Evolutionary conservation across 2,888 invertebrate genomes (phyloP).

Genomic region (Tenthredo livida): DNA sequence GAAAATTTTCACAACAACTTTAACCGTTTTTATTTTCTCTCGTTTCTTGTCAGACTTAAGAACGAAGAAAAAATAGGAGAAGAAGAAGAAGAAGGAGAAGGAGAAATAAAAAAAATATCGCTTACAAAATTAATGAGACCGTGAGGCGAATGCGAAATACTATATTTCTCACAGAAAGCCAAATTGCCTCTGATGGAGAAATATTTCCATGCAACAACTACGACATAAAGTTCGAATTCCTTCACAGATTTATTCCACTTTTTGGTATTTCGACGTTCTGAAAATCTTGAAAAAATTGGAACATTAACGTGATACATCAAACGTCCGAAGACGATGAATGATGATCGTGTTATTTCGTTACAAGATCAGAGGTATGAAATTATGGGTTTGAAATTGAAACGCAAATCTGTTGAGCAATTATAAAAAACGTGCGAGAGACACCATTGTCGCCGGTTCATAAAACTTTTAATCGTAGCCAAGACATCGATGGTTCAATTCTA

Average conservation of each 20-base stretch:
- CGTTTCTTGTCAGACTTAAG: not conserved
- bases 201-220: not conserved
- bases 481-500: conserved; percentile 37
- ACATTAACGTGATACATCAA: not conserved
- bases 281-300: not conserved
- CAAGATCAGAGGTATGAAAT: not conserved
- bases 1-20: conserved; percentile 6
- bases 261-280: not conserved
- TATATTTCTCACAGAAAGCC: not conserved
- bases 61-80: not conserved
- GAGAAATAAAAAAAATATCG: not conserved
- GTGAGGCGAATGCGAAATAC: not conserved
- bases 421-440: conserved; percentile 1
- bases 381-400: not conserved
- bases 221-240: not conserved
- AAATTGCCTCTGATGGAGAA: not conserved
- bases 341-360: not conserved
- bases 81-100: not conserved
- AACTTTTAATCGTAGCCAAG: conserved; percentile 50
- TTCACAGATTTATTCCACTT: not conserved
- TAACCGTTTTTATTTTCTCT: not conserved
- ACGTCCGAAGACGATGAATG: not conserved
- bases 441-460: conserved; percentile 28
- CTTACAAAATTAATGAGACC: conserved; percentile 12
- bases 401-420: conserved; percentile 4